These are phyloP conservation scores for Coenobita brevimanus DNA, from an alignment of 1,140 invertebrate genomes.

Conservation along the genomic window DNA sequence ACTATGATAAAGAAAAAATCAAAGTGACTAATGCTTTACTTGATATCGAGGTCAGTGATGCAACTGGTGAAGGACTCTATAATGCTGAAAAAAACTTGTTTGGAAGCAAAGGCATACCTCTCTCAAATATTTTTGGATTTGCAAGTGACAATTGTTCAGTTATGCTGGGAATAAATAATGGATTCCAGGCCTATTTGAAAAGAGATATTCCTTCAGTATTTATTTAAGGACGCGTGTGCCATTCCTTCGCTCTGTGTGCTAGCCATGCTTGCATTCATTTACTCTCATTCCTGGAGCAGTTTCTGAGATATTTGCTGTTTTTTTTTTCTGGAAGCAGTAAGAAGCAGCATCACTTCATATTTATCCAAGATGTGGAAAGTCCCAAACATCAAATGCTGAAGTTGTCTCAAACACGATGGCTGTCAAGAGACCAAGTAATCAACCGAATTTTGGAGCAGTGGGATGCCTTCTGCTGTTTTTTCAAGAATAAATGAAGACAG, in stretches of 20 bases:
- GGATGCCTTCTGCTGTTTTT: constrained; percentile 29
- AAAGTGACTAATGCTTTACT: constrained; percentile 17
- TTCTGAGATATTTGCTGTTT: constrained; percentile 8
- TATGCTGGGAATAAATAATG: constrained; percentile 8
- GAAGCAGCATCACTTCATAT: constrained; percentile 14
- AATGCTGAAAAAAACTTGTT: background rate
- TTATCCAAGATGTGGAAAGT: constrained; percentile 6
- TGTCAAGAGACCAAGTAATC: constrained; percentile 25
- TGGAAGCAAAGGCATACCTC: background rate
- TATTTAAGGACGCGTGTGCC: constrained; percentile 25
- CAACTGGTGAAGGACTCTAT: constrained; percentile 20
- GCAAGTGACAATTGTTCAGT: no score
- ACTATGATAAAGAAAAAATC: background rate
- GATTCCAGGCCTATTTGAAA: constrained; percentile 32
- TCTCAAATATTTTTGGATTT: background rate
- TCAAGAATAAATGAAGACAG: background rate
- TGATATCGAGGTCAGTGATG: constrained; percentile 11
- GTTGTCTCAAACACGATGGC: constrained; percentile 18
- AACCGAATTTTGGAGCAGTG: constrained; percentile 28
- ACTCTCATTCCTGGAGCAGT: constrained; percentile 16
- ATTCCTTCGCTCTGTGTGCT: constrained; percentile 39
- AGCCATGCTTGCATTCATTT: constrained; percentile 25
- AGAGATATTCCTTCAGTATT: constrained; percentile 23
- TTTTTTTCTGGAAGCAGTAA: constrained; percentile 24
- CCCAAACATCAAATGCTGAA: constrained; percentile 19